Base-by-base conservation (phyloP, 2,113 vertebrate genomes). In the Propithecus coquereli region DNA sequence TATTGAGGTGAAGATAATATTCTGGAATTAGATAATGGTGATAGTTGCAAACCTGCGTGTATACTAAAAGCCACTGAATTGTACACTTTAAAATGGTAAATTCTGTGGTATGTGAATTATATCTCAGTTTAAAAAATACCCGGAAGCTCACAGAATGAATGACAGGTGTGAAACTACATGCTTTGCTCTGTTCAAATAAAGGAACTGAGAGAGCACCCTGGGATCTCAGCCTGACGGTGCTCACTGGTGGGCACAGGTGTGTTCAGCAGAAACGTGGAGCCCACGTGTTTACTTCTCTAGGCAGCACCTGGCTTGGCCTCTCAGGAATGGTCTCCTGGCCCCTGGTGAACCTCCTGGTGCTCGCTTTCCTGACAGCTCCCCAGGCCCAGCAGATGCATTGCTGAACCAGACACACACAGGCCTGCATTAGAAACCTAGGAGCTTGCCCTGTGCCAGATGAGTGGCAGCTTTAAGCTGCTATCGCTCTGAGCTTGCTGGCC, bases 1-100 rank as follows among this genome's bases (percentile, higher is more conserved):
- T 85, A 63, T 8, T 47, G 6, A 87, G 86, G 27, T 84, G 89
- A 76, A 76, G 23, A 94, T 90, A 93, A 94, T 47, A 81, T 61
- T 91, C 43, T 87, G 18, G 18, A 87, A 83, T 77, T 74, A 84
- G 65, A 37, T 47, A 23, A 13, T 61, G 47, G 40, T 88, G 63
- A 52, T 37, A 27, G 3, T 66, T 94, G 37, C 5, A 52, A 61
- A 71, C 37, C 30, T 34, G 30, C 68, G 1, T 79, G 5, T 92
- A 43, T 80, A 43, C 83, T 45, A 77, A 91, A 85, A 37, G 0
- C 20, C 27, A 54, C 45, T 74, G 45, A 50, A 45, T 37, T 74
- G 8, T 74, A 63, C 8, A 3, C 37, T 92, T 70, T 30, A 71
- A 71, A 94, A 68, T 74, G 17, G 70, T 76, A 61, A n/a, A 23